Evolutionary conservation across 2,888 invertebrate genomes (phyloP).

Genomic region (Amblyteles armatorius): DNA sequence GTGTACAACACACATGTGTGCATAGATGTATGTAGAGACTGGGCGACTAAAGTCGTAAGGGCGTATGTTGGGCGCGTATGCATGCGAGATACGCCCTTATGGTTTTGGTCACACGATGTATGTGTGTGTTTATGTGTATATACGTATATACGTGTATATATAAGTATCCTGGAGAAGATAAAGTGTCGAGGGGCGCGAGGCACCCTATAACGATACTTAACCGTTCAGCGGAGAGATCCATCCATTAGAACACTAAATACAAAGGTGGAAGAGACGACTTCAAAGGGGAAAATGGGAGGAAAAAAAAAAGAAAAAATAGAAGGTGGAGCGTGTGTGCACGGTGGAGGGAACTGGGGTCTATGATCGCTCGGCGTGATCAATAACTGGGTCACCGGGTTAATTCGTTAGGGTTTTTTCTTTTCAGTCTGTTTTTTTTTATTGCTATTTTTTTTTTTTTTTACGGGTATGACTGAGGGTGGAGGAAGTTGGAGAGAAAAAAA

Average conservation of each 20-base stretch:
- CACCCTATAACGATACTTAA: conserved; percentile 44
- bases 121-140: background rate
- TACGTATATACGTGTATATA: background rate
- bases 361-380: conserved; percentile 37
- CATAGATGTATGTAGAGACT: too few species aligned
- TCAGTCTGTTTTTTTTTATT: background rate
- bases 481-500: conserved; percentile 8
- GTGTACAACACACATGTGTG: background rate
- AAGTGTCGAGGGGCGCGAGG: conserved; percentile 34
- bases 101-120: background rate
- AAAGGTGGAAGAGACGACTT: conserved; percentile 36
- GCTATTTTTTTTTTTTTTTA: background rate
- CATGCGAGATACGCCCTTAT: background rate
- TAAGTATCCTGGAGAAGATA: background rate
- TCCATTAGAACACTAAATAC: conserved; percentile 50
- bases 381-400: conserved; percentile 49
- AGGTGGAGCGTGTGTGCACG: conserved; percentile 1
- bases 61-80: background rate
- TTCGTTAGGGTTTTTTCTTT: background rate
- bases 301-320: conserved; percentile 2
- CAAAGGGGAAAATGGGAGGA: conserved; percentile 39
- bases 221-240: conserved; percentile 37
- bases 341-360: conserved; percentile 28
- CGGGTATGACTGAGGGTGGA: background rate
- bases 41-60: background rate